phyloP scores from a whole-genome alignment of 2,113 vertebrate species.

The Oryzias javanicus region DNA sequence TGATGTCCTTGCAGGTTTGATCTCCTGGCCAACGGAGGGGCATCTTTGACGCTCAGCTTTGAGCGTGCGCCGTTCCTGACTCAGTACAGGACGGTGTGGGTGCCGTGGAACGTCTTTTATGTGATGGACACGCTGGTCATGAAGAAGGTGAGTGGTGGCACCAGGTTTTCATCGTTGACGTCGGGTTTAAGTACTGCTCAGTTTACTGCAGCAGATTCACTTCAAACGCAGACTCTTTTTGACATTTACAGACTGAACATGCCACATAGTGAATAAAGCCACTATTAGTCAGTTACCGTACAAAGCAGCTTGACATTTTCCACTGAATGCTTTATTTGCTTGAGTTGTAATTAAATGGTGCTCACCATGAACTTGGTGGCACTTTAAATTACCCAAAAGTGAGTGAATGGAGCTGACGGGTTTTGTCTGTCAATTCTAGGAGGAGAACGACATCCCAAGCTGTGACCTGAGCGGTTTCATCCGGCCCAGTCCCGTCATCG shows the following conservation, averaged over 20 bases:
- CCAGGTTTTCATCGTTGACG: too few relatives aligned
- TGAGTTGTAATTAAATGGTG: background rate
- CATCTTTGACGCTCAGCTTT: slow-evolving; percentile 91
- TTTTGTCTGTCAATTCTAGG: slow-evolving; percentile 55
- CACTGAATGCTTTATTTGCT: background rate
- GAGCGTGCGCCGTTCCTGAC: slow-evolving; percentile 93
- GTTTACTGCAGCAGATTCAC: background rate
- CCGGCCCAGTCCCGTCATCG: slow-evolving; percentile 89
- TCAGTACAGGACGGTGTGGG: slow-evolving; percentile 94
- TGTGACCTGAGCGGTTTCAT: slow-evolving; percentile 96
- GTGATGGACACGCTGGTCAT: slow-evolving; percentile 98
- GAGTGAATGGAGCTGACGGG: background rate
- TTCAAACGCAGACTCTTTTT: too few relatives aligned
- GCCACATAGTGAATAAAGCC: too few relatives aligned
- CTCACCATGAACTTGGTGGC: too few relatives aligned
- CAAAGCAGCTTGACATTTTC: background rate
- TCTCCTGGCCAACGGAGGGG: slow-evolving; percentile 91
- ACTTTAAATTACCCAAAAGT: background rate
- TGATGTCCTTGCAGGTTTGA: slow-evolving; percentile 84
- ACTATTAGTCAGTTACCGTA: background rate
- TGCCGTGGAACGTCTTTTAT: slow-evolving; percentile 97
- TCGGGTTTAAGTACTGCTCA: too few relatives aligned
- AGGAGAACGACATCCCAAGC: slow-evolving; percentile 97
- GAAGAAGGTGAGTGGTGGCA: slow-evolving; percentile 81
- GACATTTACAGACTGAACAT: too few relatives aligned